Percentiles rank a stretch among this genome's conserved stretches.
Evolutionary conservation across 2,888 invertebrate genomes (phyloP).

Genomic region (Galerucella nymphaeae): DNA sequence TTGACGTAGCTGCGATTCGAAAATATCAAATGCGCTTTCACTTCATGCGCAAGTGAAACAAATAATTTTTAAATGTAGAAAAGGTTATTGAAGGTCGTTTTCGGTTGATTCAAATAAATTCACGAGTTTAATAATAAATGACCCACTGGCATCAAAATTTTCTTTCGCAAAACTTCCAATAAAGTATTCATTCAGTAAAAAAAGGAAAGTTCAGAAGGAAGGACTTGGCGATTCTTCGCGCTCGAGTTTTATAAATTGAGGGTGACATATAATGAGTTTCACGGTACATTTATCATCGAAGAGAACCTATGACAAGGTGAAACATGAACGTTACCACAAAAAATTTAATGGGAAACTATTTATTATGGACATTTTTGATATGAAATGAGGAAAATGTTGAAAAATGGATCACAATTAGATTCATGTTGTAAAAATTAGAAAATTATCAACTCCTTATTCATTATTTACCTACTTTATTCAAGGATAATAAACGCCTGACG

Average conservation of each 20-base stretch:
- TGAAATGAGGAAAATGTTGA: background rate
- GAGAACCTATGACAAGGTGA: constrained; percentile 53
- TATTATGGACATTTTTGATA: background rate
- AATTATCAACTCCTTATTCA: too few species aligned
- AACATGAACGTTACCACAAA: background rate
- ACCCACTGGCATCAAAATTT: constrained; percentile 22
- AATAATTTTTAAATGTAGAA: background rate
- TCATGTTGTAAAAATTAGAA: background rate
- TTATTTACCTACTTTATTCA: too few species aligned
- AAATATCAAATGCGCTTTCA: too few species aligned
- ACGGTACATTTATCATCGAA: constrained; percentile 63
- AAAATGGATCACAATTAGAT: background rate
- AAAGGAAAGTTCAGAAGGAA: constrained; percentile 5
- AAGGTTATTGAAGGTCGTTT: constrained; percentile 14
- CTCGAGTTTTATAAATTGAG: constrained; percentile 39
- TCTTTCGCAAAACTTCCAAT: constrained; percentile 27
- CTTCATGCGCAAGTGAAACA: too few species aligned
- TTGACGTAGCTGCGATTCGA: background rate
- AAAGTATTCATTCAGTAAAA: constrained; percentile 24
- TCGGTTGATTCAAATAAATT: constrained; percentile 23
- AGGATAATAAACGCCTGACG: too few species aligned
- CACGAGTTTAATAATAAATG: constrained; percentile 28
- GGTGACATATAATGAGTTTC: constrained; percentile 58
- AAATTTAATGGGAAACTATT: background rate
- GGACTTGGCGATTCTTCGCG: constrained; percentile 14